A percentile compares a stretch with the other conserved stretches of the same genome.
Evolutionary conservation across 2,797 vertebrate species (phyloP).

Genomic region (Monodelphis domestica): DNA sequence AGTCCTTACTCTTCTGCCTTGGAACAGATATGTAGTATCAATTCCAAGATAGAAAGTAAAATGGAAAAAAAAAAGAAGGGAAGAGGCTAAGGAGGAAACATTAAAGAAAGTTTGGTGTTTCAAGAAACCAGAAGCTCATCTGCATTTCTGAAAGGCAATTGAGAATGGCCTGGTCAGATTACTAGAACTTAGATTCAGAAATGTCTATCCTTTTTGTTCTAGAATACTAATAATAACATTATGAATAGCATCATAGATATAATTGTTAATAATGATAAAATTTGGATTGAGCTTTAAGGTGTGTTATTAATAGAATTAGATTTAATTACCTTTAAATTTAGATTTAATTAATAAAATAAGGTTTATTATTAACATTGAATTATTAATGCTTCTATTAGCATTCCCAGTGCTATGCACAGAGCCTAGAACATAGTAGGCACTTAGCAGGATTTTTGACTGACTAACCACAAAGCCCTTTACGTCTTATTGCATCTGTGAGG

Average conservation of each 20-base stretch:
- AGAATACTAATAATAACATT: not conserved
- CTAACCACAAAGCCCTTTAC: not conserved
- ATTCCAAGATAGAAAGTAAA: no score
- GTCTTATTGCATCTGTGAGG: not conserved
- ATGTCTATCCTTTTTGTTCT: not conserved
- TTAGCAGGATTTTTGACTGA: not conserved
- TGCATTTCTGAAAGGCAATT: not conserved
- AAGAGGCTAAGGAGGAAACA: not conserved
- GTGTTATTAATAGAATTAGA: not conserved
- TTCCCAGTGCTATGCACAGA: not conserved
- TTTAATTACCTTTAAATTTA: not conserved
- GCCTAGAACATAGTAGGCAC: not conserved
- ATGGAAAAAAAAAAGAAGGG: no score
- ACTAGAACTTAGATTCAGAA: not conserved
- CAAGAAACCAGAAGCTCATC: not conserved
- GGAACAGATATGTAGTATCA: no score
- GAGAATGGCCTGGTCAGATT: not conserved
- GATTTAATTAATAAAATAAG: not conserved
- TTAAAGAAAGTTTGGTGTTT: not conserved
- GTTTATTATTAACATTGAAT: not conserved
- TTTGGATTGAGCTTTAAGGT: not conserved
- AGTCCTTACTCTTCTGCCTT: no score
- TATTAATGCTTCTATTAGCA: not conserved
- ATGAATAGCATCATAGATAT: not conserved
- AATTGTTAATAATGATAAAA: not conserved